Percentiles rank a stretch among this genome's conserved stretches.
Evolutionary conservation across 2,888 invertebrate species (phyloP).

Genomic region (Eumacrocentrus americanus): DNA sequence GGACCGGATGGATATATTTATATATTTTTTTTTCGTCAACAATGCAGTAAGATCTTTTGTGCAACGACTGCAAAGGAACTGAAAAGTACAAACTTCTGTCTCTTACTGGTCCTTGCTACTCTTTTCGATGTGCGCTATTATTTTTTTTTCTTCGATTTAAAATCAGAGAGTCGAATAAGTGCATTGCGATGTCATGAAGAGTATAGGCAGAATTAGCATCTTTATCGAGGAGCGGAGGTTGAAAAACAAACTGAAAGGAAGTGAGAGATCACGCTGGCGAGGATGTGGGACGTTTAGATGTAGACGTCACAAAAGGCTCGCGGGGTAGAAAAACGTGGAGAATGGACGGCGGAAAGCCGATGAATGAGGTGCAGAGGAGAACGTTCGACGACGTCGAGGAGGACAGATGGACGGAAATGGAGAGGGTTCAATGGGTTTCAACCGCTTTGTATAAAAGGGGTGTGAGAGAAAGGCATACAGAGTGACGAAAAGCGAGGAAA

Average conservation of each 20-base stretch:
- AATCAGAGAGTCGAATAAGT: not conserved
- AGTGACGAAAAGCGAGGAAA: conserved; percentile 29
- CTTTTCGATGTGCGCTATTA: not conserved
- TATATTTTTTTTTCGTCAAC: not conserved
- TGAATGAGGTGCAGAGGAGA: not conserved
- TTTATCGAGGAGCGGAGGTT: not conserved
- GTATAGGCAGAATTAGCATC: not conserved
- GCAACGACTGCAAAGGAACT: not conserved
- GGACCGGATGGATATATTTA: too few relatives aligned
- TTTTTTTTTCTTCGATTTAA: not conserved
- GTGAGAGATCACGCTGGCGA: not conserved
- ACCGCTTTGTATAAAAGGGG: conserved; percentile 29
- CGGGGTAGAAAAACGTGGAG: not conserved
- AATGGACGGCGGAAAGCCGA: conserved; percentile 2
- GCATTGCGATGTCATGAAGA: conserved; percentile 1
- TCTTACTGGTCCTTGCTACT: too few relatives aligned
- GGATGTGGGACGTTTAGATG: not conserved
- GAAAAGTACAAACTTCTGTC: not conserved
- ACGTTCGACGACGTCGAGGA: not conserved
- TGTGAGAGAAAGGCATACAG: conserved; percentile 35
- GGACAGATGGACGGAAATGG: conserved; percentile 20
- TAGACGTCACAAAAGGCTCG: conserved; percentile 9
- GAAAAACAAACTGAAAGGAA: not conserved
- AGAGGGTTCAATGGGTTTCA: conserved; percentile 27
- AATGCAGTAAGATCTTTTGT: not conserved